phyloP scores from a whole-genome alignment of 2,888 invertebrate species.

The Cheilosia impressa region DNA sequence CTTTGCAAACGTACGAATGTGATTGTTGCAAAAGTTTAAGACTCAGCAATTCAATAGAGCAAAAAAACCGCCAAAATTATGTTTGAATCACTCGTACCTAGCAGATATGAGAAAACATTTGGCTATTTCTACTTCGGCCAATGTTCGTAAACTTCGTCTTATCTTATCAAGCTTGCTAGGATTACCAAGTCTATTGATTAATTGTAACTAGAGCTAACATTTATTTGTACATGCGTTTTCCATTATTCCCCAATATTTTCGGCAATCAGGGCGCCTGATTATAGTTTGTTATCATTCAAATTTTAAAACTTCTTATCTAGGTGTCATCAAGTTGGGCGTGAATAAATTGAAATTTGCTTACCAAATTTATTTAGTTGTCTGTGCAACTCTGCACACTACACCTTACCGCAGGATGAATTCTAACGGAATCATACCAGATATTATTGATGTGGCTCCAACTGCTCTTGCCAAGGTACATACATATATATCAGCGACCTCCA shows the following conservation, averaged over 20 bases:
- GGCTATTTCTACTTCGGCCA: too few relatives aligned
- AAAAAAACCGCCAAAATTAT: too few relatives aligned
- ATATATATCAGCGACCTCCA: not conserved
- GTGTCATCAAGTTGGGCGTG: not conserved
- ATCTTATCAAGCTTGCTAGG: conserved; percentile 32
- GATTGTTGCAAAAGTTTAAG: too few relatives aligned
- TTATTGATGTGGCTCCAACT: conserved; percentile 60
- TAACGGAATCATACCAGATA: conserved; percentile 73
- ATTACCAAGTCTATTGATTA: too few relatives aligned
- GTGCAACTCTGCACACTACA: not conserved
- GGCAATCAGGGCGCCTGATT: not conserved
- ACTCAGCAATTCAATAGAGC: not conserved
- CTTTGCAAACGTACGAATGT: too few relatives aligned
- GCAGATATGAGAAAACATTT: too few relatives aligned
- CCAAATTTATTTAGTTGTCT: not conserved
- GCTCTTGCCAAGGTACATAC: conserved; percentile 79
- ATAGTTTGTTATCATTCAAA: not conserved
- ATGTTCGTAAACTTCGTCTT: not conserved
- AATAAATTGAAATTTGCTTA: not conserved
- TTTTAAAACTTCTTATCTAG: not conserved
- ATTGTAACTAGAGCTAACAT: not conserved
- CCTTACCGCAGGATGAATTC: conserved; percentile 8
- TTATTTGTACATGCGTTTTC: not conserved
- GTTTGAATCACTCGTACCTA: too few relatives aligned
- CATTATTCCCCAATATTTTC: not conserved